Evolutionary conservation across 2,888 invertebrate genomes (phyloP).

Genomic region (Lepidochitona cinerea): DNA sequence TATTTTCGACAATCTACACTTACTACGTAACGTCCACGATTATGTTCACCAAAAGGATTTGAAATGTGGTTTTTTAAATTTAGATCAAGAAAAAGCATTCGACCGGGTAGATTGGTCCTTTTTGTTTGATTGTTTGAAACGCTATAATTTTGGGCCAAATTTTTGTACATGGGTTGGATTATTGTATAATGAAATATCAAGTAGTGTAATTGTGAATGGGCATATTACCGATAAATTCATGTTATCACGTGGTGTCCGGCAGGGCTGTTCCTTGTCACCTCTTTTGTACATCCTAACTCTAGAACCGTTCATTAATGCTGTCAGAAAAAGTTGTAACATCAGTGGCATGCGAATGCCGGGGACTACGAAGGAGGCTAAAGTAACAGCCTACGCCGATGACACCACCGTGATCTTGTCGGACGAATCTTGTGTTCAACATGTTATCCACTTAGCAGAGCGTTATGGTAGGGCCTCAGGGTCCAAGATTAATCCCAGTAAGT

Average conservation of each 20-base stretch:
- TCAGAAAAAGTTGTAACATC: background rate
- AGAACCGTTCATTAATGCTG: background rate
- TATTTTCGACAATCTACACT: conserved; percentile 38
- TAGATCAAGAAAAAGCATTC: conserved; percentile 46
- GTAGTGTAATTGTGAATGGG: background rate
- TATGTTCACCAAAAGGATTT: conserved; percentile 36
- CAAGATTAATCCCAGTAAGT: conserved; percentile 27
- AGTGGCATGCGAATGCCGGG: conserved; percentile 20
- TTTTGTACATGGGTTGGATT: conserved; percentile 36
- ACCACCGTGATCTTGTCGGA: conserved; percentile 3
- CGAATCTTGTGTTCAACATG: background rate
- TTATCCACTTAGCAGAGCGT: conserved; percentile 2
- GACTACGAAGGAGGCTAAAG: background rate
- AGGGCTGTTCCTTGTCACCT: background rate
- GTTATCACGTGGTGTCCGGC: background rate
- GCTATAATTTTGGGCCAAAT: conserved; percentile 33
- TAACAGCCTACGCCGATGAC: conserved; percentile 20
- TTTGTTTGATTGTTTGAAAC: conserved; percentile 29
- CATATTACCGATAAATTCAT: background rate
- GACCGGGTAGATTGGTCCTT: conserved; percentile 36
- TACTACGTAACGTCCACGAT: conserved; percentile 31
- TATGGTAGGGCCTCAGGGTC: conserved; percentile 25
- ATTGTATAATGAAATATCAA: conserved; percentile 24
- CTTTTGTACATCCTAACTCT: conserved; percentile 1
- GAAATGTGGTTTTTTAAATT: conserved; percentile 26